Percentiles rank a stretch among this genome's conserved stretches.
Evolutionary conservation across 2,888 invertebrate genomes (phyloP).

Genomic region (Exephanes ischioxanthus): DNA sequence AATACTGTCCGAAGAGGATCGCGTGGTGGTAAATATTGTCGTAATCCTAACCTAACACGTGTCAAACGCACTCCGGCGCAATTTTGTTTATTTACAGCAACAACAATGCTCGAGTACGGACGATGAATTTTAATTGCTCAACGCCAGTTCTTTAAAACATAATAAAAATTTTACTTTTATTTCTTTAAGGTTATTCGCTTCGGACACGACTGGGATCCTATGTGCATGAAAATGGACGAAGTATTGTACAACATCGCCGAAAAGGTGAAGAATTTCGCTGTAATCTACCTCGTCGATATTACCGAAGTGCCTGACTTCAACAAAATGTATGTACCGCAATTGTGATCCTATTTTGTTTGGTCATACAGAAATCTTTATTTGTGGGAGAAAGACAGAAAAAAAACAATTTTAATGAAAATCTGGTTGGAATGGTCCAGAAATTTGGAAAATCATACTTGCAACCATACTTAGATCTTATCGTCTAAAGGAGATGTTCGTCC

Average conservation of each 20-base stretch:
- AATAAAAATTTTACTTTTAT: not conserved
- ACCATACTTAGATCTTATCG: not conserved
- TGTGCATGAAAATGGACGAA: constrained; percentile 99
- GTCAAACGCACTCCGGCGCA: not conserved
- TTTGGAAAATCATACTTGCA: not conserved
- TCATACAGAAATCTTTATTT: not conserved
- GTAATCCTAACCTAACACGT: constrained; percentile 53
- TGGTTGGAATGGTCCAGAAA: not conserved
- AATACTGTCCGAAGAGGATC: constrained; percentile 98
- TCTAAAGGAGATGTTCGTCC: not conserved
- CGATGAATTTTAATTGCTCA: not conserved
- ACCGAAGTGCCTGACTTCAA: constrained; percentile 99
- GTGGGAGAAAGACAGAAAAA: not conserved
- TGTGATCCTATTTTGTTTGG: not conserved
- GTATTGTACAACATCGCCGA: constrained; percentile 98
- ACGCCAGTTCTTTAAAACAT: too few species aligned
- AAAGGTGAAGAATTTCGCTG: constrained; percentile 99
- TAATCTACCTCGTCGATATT: constrained; percentile 98
- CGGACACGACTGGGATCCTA: constrained; percentile 99
- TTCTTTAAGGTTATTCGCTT: constrained; percentile 94
- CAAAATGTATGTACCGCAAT: constrained; percentile 92
- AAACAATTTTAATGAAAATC: not conserved
- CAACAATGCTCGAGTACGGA: not conserved
- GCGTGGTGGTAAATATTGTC: constrained; percentile 93
- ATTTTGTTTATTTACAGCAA: not conserved